Evolutionary conservation across 2,888 invertebrate genomes (phyloP).

Genomic region (Oscheius myriophilus): DNA sequence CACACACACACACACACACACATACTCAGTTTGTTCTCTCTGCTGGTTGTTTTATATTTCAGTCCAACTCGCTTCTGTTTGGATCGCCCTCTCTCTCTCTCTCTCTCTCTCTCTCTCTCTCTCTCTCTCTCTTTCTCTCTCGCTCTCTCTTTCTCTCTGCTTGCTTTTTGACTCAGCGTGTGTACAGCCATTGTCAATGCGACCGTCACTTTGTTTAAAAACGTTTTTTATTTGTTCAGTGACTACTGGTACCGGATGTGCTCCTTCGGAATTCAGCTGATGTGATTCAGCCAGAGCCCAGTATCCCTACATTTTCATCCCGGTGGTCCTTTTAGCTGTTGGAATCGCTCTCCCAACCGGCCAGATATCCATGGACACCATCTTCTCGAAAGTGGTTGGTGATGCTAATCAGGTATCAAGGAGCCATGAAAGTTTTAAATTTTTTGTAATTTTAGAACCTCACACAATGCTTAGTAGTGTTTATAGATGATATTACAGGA

Average conservation of each 20-base stretch:
- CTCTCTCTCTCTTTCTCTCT: too few relatives aligned
- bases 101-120: too few relatives aligned
- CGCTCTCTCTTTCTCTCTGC: too few relatives aligned
- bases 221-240: conserved; percentile 2
- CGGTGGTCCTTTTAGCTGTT: conserved; percentile 3
- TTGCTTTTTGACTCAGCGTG: too few relatives aligned
- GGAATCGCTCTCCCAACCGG: neutral
- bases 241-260: conserved; percentile 18
- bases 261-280: conserved; percentile 11
- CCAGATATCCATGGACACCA: conserved; percentile 5
- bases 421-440: neutral
- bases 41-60: too few relatives aligned
- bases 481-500: conserved; percentile 13
- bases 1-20: too few relatives aligned
- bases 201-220: too few relatives aligned
- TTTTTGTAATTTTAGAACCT: conserved; percentile 1
- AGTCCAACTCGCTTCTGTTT: too few relatives aligned
- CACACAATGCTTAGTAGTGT: conserved; percentile 12
- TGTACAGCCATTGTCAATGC: too few relatives aligned
- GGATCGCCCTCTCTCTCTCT: too few relatives aligned
- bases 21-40: too few relatives aligned
- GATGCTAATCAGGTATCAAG: conserved; percentile 20
- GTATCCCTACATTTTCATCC: conserved; percentile 4
- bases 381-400: conserved; percentile 22
- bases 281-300: neutral